Conservation (phyloP, 2,797 vertebrate species). For the Scolopax rusticola region DNA sequence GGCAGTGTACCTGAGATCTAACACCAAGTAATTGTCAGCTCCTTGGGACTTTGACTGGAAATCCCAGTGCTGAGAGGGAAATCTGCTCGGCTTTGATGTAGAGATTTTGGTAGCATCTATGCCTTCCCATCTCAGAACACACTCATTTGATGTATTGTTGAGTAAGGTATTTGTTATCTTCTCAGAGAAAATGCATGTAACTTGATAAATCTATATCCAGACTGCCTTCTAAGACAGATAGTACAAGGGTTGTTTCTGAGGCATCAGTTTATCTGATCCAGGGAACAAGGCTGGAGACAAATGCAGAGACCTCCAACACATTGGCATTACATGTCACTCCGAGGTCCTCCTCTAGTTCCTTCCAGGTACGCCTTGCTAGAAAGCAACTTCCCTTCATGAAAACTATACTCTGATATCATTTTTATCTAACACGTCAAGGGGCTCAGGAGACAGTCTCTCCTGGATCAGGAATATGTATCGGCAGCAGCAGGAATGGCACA, state of each 20-base stretch:
- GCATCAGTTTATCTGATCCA: slow-evolving; percentile 51
- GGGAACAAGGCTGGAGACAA: slow-evolving; percentile 46
- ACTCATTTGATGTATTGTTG: slow-evolving; percentile 55
- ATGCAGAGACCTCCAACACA: neutral
- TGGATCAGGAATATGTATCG: fast-evolving
- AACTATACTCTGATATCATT: neutral
- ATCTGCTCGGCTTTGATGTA: slow-evolving; percentile 24
- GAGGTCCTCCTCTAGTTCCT: neutral
- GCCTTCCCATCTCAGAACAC: neutral
- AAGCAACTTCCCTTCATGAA: neutral
- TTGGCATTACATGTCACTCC: neutral
- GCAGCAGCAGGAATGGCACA: neutral
- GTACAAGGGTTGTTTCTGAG: neutral
- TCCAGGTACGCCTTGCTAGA: neutral
- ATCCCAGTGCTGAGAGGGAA: neutral
- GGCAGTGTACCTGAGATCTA: neutral
- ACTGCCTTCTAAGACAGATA: slow-evolving; percentile 21
- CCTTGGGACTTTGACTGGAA: neutral
- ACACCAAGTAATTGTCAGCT: neutral
- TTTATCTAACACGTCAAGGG: neutral
- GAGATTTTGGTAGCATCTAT: neutral
- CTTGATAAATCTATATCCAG: slow-evolving; percentile 52
- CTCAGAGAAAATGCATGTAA: neutral
- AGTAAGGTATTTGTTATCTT: slow-evolving; percentile 59
- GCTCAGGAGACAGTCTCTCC: neutral